Evolutionary conservation across 2,888 invertebrate species (phyloP).

Genomic region (Elysia crispata): DNA sequence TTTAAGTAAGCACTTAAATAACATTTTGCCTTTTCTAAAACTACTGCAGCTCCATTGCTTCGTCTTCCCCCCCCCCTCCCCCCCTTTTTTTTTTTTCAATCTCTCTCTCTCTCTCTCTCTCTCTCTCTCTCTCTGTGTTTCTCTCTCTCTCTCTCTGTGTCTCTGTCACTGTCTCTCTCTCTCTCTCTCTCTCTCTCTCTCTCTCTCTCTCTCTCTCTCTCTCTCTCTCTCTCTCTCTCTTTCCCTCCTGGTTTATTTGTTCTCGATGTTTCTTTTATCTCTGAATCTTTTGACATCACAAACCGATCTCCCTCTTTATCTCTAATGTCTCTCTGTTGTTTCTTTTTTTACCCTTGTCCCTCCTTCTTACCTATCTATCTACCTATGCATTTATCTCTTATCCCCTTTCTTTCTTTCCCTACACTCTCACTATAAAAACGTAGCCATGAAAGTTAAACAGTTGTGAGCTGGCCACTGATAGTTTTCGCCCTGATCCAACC

Average conservation of each 20-base stretch:
- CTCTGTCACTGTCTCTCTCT: too few relatives aligned
- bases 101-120: conserved; percentile 14
- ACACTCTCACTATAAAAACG: neutral
- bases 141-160: too few relatives aligned
- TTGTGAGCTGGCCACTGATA: too few relatives aligned
- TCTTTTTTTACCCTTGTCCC: neutral
- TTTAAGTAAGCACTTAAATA: too few relatives aligned
- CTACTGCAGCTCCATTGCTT: neutral
- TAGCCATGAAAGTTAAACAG: too few relatives aligned
- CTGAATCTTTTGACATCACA: too few relatives aligned
- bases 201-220: neutral
- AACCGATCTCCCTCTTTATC: too few relatives aligned
- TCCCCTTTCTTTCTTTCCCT: conserved; percentile 9
- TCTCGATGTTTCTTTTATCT: neutral
- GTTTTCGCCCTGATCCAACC: too few relatives aligned
- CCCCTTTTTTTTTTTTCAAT: neutral
- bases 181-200: too few relatives aligned
- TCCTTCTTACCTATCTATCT: neutral
- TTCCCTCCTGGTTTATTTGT: neutral
- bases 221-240: neutral
- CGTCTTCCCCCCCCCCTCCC: neutral
- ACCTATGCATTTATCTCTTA: neutral
- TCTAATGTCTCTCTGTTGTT: too few relatives aligned
- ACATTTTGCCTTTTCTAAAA: neutral
- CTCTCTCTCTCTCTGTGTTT: neutral